Conservation (phyloP, 2,113 vertebrate genomes). For the Uria aalge region DNA sequence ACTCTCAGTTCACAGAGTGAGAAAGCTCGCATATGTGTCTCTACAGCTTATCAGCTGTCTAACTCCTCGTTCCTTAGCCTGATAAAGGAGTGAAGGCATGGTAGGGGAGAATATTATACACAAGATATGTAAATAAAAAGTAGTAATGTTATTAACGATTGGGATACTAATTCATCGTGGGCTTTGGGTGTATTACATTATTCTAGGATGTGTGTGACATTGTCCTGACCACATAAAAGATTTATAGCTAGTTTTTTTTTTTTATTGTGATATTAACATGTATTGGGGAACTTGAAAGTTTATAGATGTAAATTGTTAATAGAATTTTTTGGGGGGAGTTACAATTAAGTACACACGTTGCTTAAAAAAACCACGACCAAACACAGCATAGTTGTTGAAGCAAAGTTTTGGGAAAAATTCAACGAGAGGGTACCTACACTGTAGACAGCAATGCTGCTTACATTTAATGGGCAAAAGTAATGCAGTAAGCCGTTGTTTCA, state of each 20-base stretch:
- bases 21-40: not conserved
- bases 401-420: conserved; percentile 11
- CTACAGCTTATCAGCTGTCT: not conserved
- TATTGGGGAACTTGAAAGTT: not conserved
- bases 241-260: not conserved
- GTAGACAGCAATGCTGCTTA: not conserved
- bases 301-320: not conserved
- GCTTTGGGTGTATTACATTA: not conserved
- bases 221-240: not conserved
- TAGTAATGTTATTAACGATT: not conserved
- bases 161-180: not conserved
- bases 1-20: not conserved
- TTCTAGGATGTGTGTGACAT: not conserved
- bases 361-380: not conserved
- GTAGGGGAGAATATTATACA: not conserved
- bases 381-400: not conserved
- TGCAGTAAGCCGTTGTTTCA: not conserved
- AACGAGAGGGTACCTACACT: not conserved
- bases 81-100: not conserved
- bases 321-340: not conserved
- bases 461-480: not conserved
- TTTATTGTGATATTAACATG: not conserved
- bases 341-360: not conserved
- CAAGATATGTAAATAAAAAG: not conserved
- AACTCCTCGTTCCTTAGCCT: not conserved